Conservation (phyloP, 2,888 invertebrate genomes). For the Ellobium chinense region DNA sequence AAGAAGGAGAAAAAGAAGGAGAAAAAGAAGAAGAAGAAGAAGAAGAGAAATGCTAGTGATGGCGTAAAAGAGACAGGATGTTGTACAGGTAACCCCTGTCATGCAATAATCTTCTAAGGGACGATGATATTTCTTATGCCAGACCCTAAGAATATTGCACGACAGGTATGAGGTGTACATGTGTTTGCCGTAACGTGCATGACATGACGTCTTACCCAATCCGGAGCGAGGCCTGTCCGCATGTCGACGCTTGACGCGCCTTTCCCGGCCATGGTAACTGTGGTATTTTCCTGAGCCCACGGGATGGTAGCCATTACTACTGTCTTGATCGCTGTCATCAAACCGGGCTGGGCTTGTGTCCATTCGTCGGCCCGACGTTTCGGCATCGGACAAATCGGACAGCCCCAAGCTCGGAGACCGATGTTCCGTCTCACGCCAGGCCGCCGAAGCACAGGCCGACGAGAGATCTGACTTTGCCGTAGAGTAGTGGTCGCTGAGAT, state of each 20-base stretch:
- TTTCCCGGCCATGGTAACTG: constrained; percentile 28
- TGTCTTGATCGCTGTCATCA: not conserved
- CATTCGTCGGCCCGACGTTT: not conserved
- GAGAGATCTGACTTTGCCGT: constrained; percentile 42
- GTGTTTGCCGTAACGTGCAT: too few relatives aligned
- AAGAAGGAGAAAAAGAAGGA: not conserved
- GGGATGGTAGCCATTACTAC: not conserved
- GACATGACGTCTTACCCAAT: constrained; percentile 12
- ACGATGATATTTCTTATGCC: too few relatives aligned
- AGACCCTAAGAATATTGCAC: too few relatives aligned
- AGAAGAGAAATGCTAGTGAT: not conserved
- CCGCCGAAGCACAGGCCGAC: not conserved
- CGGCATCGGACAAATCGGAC: not conserved
- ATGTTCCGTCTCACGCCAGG: not conserved
- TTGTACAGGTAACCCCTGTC: too few relatives aligned
- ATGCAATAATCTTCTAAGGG: too few relatives aligned
- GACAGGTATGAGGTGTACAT: too few relatives aligned
- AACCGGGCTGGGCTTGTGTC: not conserved
- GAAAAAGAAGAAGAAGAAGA: not conserved
- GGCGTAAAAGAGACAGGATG: not conserved
- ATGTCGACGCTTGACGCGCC: not conserved
- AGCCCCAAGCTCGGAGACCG: not conserved
- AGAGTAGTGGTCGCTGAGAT: constrained; percentile 42
- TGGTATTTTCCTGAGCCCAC: not conserved
- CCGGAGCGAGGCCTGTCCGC: not conserved